Evolutionary conservation across 2,113 vertebrate species (phyloP).

Genomic region (Orycteropus afer): DNA sequence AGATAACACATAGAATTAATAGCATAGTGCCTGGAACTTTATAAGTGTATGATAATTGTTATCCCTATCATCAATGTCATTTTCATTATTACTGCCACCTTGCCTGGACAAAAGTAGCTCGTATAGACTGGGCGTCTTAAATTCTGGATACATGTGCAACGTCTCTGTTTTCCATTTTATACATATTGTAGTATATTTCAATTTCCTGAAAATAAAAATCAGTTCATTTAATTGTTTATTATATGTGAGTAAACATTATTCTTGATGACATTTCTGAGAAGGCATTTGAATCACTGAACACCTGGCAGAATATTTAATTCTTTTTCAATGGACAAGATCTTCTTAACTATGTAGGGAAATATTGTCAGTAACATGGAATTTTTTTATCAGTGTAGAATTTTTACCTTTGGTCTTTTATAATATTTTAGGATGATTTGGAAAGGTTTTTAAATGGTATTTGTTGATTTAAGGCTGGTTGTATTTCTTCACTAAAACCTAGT

Average conservation of each 20-base stretch:
- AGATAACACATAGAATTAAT: neutral
- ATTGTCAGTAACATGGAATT: neutral
- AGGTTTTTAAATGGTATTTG: neutral
- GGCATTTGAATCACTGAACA: neutral
- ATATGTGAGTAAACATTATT: neutral
- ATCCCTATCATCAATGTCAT: neutral
- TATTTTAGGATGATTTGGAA: conserved; percentile 40
- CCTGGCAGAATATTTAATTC: neutral
- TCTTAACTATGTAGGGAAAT: neutral
- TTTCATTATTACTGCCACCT: neutral
- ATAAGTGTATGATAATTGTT: neutral
- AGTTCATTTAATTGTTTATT: conserved; percentile 4
- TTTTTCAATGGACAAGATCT: neutral
- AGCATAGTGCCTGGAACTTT: neutral
- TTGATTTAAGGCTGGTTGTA: neutral
- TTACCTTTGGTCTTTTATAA: conserved; percentile 5
- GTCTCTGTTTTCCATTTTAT: conserved; percentile 27
- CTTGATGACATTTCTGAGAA: conserved; percentile 11
- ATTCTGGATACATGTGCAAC: neutral
- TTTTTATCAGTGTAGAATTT: conserved; percentile 8
- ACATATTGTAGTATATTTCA: neutral
- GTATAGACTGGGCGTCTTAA: neutral
- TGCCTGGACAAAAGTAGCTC: neutral
- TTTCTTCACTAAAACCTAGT: conserved; percentile 54
- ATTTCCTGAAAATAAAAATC: conserved; percentile 1